Conservation (phyloP, 2,888 invertebrate genomes). For the Melipona beecheii region DNA sequence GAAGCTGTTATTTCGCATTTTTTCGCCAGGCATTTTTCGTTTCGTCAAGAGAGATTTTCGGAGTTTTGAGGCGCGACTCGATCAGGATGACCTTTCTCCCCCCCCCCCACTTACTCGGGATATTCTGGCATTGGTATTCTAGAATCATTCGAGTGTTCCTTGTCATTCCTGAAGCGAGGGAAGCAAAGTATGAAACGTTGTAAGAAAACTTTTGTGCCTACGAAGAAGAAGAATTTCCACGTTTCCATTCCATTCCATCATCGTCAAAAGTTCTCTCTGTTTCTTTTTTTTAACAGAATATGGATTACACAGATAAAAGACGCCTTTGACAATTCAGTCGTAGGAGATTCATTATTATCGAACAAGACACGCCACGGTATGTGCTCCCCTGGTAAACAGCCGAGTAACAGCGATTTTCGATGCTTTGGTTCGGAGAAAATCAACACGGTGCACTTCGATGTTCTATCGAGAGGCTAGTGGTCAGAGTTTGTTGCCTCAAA, state of each 20-base stretch:
- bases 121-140: too few species aligned
- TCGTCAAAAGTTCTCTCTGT: neutral
- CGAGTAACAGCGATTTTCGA: conserved; percentile 6
- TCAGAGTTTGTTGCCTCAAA: conserved; percentile 20
- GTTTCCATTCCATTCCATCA: conserved; percentile 5
- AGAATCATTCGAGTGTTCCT: too few species aligned
- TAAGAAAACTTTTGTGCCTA: neutral
- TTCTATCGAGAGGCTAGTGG: conserved; percentile 2
- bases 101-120: neutral
- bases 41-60: neutral
- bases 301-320: neutral
- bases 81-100: neutral
- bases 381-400: neutral
- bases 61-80: neutral
- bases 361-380: neutral
- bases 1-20: neutral
- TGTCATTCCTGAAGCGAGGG: too few species aligned
- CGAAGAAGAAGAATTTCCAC: conserved; percentile 3
- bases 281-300: too few species aligned
- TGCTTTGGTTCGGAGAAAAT: neutral
- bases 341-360: neutral
- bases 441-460: conserved; percentile 7
- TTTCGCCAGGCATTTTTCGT: neutral
- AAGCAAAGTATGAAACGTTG: too few species aligned
- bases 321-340: neutral